phyloP scores from a whole-genome alignment of 2,113 vertebrate species.

The Gila orcuttii region DNA sequence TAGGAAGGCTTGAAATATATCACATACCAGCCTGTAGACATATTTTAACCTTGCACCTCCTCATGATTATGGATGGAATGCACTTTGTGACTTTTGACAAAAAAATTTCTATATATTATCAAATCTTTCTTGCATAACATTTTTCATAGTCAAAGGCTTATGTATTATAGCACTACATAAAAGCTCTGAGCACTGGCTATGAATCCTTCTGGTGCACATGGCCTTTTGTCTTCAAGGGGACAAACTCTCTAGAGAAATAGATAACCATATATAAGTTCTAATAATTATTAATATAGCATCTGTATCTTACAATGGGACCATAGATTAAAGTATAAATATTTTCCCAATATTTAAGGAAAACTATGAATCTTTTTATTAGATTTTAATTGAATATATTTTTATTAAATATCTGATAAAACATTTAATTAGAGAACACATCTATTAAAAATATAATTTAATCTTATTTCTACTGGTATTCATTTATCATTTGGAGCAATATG shows the following conservation, averaged over 20 bases:
- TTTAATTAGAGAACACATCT: too few relatives aligned
- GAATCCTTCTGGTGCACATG: slow-evolving; percentile 5
- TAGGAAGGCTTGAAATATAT: not conserved
- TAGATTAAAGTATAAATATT: not conserved
- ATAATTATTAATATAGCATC: not conserved
- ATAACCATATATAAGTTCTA: not conserved
- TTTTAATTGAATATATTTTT: not conserved
- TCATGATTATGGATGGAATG: slow-evolving; percentile 14
- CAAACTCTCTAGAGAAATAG: not conserved
- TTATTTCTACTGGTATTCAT: not conserved
- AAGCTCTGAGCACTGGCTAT: not conserved
- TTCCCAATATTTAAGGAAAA: not conserved
- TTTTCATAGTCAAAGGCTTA: slow-evolving; percentile 17
- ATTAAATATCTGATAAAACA: too few relatives aligned
- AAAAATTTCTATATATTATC: not conserved
- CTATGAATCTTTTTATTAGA: rapidly evolving
- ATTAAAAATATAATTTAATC: not conserved
- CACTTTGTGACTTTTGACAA: slow-evolving; percentile 13
- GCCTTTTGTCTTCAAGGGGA: slow-evolving; percentile 1
- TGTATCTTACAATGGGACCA: not conserved
- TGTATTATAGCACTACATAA: slow-evolving; percentile 11
- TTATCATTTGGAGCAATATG: not conserved
- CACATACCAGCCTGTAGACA: not conserved
- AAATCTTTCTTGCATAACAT: slow-evolving; percentile 11
- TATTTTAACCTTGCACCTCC: not conserved